phyloP scores from a whole-genome alignment of 37 sponge, comb jelly and placozoan species.

The Chondrilla cf. caribensis region DNA sequence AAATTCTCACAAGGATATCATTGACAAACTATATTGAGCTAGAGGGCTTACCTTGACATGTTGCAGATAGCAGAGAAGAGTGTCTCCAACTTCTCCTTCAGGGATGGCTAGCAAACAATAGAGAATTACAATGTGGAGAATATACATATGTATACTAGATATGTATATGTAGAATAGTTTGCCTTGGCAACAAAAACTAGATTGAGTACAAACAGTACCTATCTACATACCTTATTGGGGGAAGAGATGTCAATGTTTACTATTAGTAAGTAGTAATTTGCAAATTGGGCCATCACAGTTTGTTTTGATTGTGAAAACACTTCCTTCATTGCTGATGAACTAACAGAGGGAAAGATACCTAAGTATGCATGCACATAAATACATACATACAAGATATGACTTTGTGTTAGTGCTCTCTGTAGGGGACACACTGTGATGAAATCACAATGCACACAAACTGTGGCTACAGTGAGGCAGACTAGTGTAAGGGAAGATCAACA shows the following conservation, averaged over 20 bases:
- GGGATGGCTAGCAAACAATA: background rate
- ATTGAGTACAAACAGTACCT: too few relatives aligned
- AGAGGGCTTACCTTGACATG: slow-evolving; percentile 88
- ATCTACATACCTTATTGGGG: slow-evolving; percentile 75
- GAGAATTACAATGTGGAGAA: background rate
- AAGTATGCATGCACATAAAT: background rate
- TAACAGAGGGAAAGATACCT: slow-evolving; percentile 1
- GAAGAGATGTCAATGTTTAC: slow-evolving; percentile 73
- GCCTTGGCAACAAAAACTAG: too few relatives aligned
- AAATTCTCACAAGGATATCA: too few relatives aligned
- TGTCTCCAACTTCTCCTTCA: slow-evolving; percentile 63
- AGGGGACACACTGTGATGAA: too few relatives aligned
- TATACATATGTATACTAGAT: background rate
- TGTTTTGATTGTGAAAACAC: slow-evolving; percentile 70
- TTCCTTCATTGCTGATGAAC: slow-evolving; percentile 81
- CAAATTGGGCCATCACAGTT: slow-evolving; percentile 75
- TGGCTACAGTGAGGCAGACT: too few relatives aligned
- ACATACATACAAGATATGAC: background rate
- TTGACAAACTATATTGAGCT: too few relatives aligned
- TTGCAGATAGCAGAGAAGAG: slow-evolving; percentile 77
- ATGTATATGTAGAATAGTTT: background rate
- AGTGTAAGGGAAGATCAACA: too few relatives aligned
- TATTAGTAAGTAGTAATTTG: too few relatives aligned
- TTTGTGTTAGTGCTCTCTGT: too few relatives aligned
- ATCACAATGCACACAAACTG: too few relatives aligned